These are phyloP conservation scores for Argyrosomus japonicus DNA, from an alignment of 2,113 vertebrate species.

Conservation along the genomic window DNA sequence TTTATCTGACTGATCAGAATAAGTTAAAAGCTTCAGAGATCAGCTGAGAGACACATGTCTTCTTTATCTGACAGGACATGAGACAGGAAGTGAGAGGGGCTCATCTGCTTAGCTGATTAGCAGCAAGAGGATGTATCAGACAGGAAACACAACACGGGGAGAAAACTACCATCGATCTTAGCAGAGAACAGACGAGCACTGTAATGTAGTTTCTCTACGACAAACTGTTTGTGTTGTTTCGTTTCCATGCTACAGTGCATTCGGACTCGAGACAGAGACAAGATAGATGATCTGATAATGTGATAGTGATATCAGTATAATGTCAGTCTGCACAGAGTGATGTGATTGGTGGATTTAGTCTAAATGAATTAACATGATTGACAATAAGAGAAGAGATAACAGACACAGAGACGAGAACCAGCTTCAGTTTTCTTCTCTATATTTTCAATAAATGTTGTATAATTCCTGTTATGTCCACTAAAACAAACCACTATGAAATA, in stretches of 20 bases:
- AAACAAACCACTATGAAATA: not conserved
- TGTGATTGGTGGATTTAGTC: conserved; percentile 2
- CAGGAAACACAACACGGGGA: not conserved
- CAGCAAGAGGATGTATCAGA: not conserved
- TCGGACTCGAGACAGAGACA: not conserved
- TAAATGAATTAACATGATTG: conserved; percentile 7
- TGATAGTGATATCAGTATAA: conserved; percentile 16
- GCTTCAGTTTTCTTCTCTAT: not conserved
- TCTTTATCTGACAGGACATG: not conserved
- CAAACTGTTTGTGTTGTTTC: not conserved
- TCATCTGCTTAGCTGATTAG: not conserved
- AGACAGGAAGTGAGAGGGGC: not conserved
- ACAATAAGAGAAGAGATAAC: conserved; percentile 11
- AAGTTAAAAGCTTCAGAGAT: not conserved
- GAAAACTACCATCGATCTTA: not conserved
- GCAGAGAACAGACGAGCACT: not conserved
- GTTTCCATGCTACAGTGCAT: not conserved
- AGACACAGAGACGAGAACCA: not conserved
- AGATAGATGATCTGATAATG: conserved; percentile 6
- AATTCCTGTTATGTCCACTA: not conserved
- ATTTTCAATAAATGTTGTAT: not conserved
- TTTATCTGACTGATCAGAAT: not conserved
- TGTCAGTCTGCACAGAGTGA: not conserved
- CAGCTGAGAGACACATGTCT: not conserved
- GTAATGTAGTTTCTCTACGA: not conserved